These are phyloP conservation scores for Aurelia aurita DNA, from an alignment of 30 jellyfish, hydroid and myxozoan genomes.

Conservation along the genomic window DNA sequence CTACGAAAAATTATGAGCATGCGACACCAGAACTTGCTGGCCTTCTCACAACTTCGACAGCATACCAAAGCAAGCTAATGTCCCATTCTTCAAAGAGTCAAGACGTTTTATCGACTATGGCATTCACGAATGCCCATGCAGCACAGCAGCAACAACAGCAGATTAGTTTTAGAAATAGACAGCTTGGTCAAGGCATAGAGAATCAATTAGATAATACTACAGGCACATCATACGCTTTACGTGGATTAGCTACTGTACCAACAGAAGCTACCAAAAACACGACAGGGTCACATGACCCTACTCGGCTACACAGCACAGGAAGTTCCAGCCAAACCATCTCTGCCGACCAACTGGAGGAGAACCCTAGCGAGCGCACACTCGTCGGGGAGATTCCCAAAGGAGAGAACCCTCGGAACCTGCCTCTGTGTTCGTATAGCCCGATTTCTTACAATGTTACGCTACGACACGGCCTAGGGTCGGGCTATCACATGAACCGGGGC, in stretches of 20 bases:
- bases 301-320: constrained; percentile 67
- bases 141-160: background rate
- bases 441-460: constrained; percentile 99
- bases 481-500: constrained; percentile 98
- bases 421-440: constrained; percentile 99
- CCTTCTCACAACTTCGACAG: background rate
- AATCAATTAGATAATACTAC: constrained; percentile 1
- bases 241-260: background rate
- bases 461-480: constrained; percentile 99
- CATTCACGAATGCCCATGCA: background rate
- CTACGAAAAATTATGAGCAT: background rate
- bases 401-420: constrained; percentile 72
- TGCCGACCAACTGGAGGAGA: constrained; percentile 54
- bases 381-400: constrained; percentile 8
- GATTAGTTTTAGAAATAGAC: constrained; percentile 17
- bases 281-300: constrained; percentile 49
- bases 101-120: background rate
- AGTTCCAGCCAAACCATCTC: constrained; percentile 58
- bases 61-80: background rate
- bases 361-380: constrained; percentile 8
- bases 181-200: constrained; percentile 24
- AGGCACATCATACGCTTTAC: background rate
- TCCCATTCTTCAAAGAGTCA: background rate
- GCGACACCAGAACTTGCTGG: background rate
- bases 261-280: background rate